Conservation (phyloP, 2,113 vertebrate species). For the Phasianus colchicus region DNA sequence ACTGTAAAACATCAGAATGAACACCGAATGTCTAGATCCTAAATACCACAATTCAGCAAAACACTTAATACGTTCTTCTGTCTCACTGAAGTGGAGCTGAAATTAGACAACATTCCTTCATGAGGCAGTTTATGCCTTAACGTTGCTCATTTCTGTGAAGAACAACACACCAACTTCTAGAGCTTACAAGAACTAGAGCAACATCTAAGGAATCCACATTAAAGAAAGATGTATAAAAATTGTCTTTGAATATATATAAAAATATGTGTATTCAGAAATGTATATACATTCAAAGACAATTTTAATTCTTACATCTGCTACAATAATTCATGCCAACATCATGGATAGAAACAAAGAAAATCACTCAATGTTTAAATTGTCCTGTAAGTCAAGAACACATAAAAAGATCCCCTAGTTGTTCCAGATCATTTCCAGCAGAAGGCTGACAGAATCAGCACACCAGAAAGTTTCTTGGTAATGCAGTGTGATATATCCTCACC, state of each 20-base stretch:
- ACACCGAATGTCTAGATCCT: background rate
- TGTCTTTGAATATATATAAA: too few species aligned
- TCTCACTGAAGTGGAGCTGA: background rate
- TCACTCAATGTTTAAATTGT: background rate
- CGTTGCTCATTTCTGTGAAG: background rate
- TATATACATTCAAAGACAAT: background rate
- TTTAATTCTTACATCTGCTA: background rate
- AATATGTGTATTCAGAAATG: too few species aligned
- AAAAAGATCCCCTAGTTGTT: background rate
- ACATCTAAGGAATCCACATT: background rate
- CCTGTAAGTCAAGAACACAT: background rate
- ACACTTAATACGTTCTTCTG: background rate
- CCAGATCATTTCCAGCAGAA: background rate
- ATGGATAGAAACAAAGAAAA: background rate
- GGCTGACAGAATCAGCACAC: background rate
- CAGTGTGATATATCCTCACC: fast-evolving
- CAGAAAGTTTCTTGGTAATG: background rate
- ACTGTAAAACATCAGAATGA: background rate
- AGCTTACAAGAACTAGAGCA: background rate
- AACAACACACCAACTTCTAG: background rate
- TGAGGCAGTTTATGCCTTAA: background rate
- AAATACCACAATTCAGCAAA: background rate
- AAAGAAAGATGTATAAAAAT: background rate
- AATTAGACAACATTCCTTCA: background rate
- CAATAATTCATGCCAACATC: background rate